These are phyloP conservation scores for Ligdia adustata DNA, from an alignment of 2,888 invertebrate species.

Conservation along the genomic window DNA sequence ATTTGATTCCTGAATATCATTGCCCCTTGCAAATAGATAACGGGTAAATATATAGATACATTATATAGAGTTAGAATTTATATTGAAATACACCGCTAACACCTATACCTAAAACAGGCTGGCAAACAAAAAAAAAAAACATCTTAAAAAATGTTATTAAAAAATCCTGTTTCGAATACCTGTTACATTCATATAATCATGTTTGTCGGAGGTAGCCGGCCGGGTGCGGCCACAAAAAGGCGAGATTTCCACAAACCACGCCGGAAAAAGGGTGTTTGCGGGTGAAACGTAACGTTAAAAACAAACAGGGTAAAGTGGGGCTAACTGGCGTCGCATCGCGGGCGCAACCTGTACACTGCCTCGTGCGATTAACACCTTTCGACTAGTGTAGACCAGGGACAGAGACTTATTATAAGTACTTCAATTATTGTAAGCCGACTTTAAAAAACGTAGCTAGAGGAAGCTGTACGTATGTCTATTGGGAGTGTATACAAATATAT, in stretches of 20 bases:
- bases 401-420: not conserved
- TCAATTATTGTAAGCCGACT: not conserved
- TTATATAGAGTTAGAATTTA: too few relatives aligned
- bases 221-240: slow-evolving; percentile 64
- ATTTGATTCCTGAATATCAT: slow-evolving; percentile 7
- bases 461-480: not conserved
- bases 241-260: slow-evolving; percentile 71
- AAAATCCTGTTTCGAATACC: slow-evolving; percentile 22
- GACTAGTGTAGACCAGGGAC: slow-evolving; percentile 48
- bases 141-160: slow-evolving; percentile 24
- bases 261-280: slow-evolving; percentile 75
- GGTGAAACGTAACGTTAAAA: slow-evolving; percentile 71
- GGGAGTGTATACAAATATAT: too few relatives aligned
- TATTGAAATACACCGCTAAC: not conserved
- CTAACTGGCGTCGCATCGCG: slow-evolving; percentile 63
- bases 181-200: slow-evolving; percentile 36
- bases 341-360: slow-evolving; percentile 12
- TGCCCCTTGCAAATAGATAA: slow-evolving; percentile 8
- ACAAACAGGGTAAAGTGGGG: slow-evolving; percentile 74
- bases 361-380: slow-evolving; percentile 71
- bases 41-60: too few relatives aligned
- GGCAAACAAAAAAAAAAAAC: slow-evolving; percentile 7
- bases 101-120: not conserved
- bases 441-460: too few relatives aligned
- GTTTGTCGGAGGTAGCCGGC: slow-evolving; percentile 56